Conservation (phyloP, 2,888 invertebrate genomes). For the Tenthredo mesomela region DNA sequence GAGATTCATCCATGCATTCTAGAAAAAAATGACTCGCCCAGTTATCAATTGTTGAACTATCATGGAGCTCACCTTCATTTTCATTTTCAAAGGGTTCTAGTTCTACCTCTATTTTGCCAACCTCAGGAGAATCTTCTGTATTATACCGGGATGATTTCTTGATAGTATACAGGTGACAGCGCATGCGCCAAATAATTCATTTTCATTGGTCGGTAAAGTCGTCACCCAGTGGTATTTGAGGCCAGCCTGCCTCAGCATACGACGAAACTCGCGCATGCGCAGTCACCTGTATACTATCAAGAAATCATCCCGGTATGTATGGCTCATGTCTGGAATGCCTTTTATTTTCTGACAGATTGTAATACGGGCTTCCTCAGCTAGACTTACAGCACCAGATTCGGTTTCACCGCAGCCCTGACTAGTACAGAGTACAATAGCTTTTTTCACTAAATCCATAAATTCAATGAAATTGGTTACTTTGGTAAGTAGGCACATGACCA, state of each 20-base stretch:
- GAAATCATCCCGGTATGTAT: no score
- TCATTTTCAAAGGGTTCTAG: background rate
- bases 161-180: no score
- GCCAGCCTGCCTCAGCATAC: no score
- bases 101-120: constrained; percentile 1
- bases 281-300: no score
- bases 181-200: no score
- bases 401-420: constrained; percentile 28
- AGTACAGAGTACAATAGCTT: constrained; percentile 23
- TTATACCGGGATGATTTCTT: no score
- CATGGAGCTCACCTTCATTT: constrained; percentile 8
- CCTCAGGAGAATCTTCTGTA: background rate
- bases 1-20: constrained; percentile 18
- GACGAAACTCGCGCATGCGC: no score
- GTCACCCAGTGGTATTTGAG: no score
- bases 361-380: constrained; percentile 38
- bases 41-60: constrained; percentile 15
- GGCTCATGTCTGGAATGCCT: constrained; percentile 31
- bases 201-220: no score
- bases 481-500: constrained; percentile 23
- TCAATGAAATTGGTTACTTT: background rate
- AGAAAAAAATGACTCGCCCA: constrained; percentile 22
- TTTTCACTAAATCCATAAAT: background rate
- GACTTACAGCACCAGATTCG: constrained; percentile 18
- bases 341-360: constrained; percentile 24